Evolutionary conservation across 2,797 vertebrate genomes (phyloP).

Genomic region (Pipistrellus nathusii): DNA sequence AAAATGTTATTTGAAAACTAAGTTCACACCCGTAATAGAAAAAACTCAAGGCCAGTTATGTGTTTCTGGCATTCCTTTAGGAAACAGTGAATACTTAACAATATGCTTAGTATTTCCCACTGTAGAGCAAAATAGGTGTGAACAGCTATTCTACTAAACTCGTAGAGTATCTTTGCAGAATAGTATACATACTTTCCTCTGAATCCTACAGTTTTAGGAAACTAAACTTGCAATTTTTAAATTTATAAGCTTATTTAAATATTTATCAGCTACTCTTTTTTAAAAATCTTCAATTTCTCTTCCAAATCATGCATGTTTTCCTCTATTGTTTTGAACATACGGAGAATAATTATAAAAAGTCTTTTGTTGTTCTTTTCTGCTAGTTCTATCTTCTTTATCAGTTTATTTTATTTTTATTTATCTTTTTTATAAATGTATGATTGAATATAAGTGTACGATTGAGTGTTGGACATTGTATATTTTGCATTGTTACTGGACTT

Average conservation of each 20-base stretch:
- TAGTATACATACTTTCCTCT: not conserved
- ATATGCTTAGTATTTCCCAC: not conserved
- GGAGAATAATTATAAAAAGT: not conserved
- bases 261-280: not conserved
- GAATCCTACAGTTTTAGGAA: not conserved
- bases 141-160: not conserved
- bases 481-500: not conserved
- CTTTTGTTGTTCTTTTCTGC: not conserved
- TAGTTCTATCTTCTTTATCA: not conserved
- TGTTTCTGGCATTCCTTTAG: not conserved
- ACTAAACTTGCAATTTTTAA: constrained; percentile 26
- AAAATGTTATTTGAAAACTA: constrained; percentile 9
- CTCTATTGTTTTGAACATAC: not conserved
- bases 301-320: not conserved
- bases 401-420: not conserved
- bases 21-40: not conserved
- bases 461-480: not conserved
- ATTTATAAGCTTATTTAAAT: constrained; percentile 35
- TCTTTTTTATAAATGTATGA: not conserved
- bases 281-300: not conserved
- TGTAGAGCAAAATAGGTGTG: not conserved
- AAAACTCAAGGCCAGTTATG: not conserved
- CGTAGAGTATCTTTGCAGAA: not conserved
- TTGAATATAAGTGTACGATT: not conserved
- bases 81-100: not conserved